Base-by-base conservation (phyloP, 2,888 invertebrate genomes). In the Alsophila aescularia region DNA sequence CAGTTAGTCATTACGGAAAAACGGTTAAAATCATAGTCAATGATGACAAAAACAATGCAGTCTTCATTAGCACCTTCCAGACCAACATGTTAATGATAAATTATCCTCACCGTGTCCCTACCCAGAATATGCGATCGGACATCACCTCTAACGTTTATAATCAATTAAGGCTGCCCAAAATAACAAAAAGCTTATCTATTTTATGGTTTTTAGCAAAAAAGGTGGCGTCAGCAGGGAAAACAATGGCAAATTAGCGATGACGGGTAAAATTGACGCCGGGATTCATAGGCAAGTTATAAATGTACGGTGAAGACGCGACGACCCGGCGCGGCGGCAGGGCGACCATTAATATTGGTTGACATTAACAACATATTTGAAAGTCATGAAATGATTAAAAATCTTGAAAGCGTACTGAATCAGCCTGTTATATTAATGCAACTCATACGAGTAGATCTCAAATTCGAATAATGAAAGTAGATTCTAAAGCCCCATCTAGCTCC, bases 191-290 rank as follows among this genome's bases (percentile, higher is more conserved):
- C 73, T 85, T 89, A 90, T 90, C 89, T 88, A 79, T 78, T 91
- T 90, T 90, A 91, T 87, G 91, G 89, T 90, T 87, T 85, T 79
- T 64, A 71, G 78, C 74, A 83, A 88, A 89, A 88, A 91, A 84
- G 73, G 73, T 89, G 90, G 90, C 90, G 89, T 90, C 90, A 84
- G 81, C 62, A 75, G 75, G 73, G 78, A 83, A 90, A 90, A 90
- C 90, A 91, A 90, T 90, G 80, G 89, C 88, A 84, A 90, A 91
- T 91, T 90, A 90, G 90, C 77, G 83, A 78, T 89, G 90, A 90
- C 90, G 88, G 85, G 78, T 86, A 89, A 89, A 89, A 90, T 89
- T 90, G 87, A 89, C 81, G 83, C 77, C 76, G 69, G 75, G 70
- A 81, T 81, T 76, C 76, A 77, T 67, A 15, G 62, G 67, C 68